Base-by-base conservation (phyloP, 1,140 invertebrate genomes). In the Tachypleus tridentatus region DNA sequence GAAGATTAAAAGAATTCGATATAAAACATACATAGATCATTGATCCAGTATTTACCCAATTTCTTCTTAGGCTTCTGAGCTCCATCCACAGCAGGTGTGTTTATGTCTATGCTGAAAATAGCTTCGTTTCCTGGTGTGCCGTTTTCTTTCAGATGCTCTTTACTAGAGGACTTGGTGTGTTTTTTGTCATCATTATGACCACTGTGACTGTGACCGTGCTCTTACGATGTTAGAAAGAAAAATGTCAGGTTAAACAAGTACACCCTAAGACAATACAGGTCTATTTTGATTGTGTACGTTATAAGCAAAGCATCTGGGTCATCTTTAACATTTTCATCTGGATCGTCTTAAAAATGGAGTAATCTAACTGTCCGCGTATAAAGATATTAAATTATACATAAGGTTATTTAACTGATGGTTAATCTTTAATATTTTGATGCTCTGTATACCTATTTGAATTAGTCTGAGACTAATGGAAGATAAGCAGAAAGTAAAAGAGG, bases 121-220 rank as follows among this genome's bases (percentile, higher is more conserved):
- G 29, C 29, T 29, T 29, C 29, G 29, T 2, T 29, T 29, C 29
- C 29, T 29, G 29, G 29, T 29, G 29, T 29, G 29, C 29, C 29
- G 2, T 29, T 29, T 29, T 29, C 29, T 29, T 29, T 29, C 29
- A 29, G 2, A 29, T 29, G 29, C 29, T 29, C 29, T 29, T 29
- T 29, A 29, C 29, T 2, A 29, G 29, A 29, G 29, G 29, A 29
- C 29, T 29, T 29, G 29, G 29, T 29, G 29, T 29, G 29, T 48
- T 62, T 62, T 6, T 65, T 57, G 50, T 52, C 29, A 58, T 67
- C 62, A 4, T 29, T 48, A 49, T 67, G 65, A 47, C 67, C 66
- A 48, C 63, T 65, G 70, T 73, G 71, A 63, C 70, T 72, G 53
- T 71, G 67, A 57, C 66, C 67, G 67, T 72, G 69, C 8, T 63